Base-by-base conservation (phyloP, 2,888 invertebrate species). In the Cyaniris semiargus region DNA sequence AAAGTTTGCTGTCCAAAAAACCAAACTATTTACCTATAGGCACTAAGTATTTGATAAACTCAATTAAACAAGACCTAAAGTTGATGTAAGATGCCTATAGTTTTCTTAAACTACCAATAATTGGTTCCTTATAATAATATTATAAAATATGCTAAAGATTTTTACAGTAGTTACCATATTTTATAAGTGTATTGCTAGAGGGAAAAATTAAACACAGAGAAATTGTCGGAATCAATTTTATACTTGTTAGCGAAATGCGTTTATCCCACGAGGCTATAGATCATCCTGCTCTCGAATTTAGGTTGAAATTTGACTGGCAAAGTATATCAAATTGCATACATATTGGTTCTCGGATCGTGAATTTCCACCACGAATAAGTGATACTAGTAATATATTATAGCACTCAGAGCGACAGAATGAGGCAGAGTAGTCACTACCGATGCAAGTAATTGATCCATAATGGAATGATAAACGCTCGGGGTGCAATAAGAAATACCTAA, bases 371-470 rank as follows among this genome's bases (percentile, higher is more conserved):
- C 78, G 81, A 82, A 85, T 88, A 87, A 90, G 84, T 87, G 89
- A 88, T 90, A 86, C 80, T 79, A 79, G 84, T 81, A 84, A 88
- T 89, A 90, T 85, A 82, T 90, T 85, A 85, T 81, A 84, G 82
- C 84, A 84, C 81, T 84, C 85, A 87, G 88, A 87, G 85, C 87
- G 89, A 88, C 89, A 88, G 85, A 84, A 81, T 84, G 86, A 87
- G 85, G 85, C 81, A 85, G 84, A 85, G 84, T 83, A 88, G 89
- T 89, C 74, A 48, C 74, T 74, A 89, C 90, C 82, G 90, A 86
- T 74, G 84, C 80, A 78, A 58, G 79, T 80, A 80, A 80, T 81
- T 78, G 78, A 80, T 80, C 78, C 77, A 74, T 79, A 80, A 79
- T 80, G 77, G 76, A 27, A 75, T 77, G 78, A 78, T 77, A 79